Evolutionary conservation across 2,797 vertebrate genomes (phyloP), one percentile per base, ranked within the genome.

Genomic region (Petrocephalus schoutedeni): DNA sequence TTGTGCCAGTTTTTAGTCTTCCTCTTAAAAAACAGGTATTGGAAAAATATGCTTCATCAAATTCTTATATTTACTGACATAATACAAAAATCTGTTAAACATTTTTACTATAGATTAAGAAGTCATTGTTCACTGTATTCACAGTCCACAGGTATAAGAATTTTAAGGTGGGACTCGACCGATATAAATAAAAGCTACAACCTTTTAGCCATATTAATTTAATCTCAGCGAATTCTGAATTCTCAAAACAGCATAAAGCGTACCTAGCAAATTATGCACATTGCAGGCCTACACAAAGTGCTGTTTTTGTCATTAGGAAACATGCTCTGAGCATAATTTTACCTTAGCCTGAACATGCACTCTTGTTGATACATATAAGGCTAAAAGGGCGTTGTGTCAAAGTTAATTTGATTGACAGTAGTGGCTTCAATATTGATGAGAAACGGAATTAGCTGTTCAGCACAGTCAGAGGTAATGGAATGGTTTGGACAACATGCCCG

Each of bases 401-500:
- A 67, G 58, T 86, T 51, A 49, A 74, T 53, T 86, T 86, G 88
- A 88, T 45, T 88, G 83, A 54, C 45, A 85, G 64, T 59, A 71
- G 67, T 86, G 83, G 80, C 83, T 86, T 67, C 88, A 77, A 21
- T 88, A 85, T 88, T 88, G 83, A 88, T 77, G 83, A 74, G 61
- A 86, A 88, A 88, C 64, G 58, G 8, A 86, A 86, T 64, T 74
- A 61, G 64, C 67, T 86, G 64, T 84, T 64, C 88, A 88, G 45
- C 74, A 51, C 87, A 86, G 59, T 54, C 64, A 58, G 23, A 32
- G 88, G 86, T 88, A 88, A 88, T 71, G 88, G 61, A 58, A 88
- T 88, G 64, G 83, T 88, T 88, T 88, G 87, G 91, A 89, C 91
- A 91, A 90, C 93, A 93, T 85, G 61, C 87, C 89, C 90, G 92